Evolutionary conservation across 2,113 vertebrate genomes (phyloP), one percentile per base, ranked within the genome.

Genomic region (Cryptomyrus ogoouensis): DNA sequence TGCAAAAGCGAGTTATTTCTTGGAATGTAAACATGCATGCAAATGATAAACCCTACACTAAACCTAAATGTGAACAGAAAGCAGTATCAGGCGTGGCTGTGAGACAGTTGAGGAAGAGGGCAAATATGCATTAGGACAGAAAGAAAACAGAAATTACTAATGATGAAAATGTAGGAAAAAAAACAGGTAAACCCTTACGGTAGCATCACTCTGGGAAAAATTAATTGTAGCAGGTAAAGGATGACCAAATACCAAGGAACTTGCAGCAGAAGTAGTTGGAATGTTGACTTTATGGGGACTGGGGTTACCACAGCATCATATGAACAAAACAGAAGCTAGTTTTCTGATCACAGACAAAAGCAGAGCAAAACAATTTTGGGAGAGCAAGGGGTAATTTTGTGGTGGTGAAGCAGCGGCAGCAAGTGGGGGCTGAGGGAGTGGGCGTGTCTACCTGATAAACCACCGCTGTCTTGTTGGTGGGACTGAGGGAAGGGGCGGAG

Each of bases 361-460:
- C 13, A 77, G 88, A 52, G 88, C 89, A 93, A 92, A 90, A 92
- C 90, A 92, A 91, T 92, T 90, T 87, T 90, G 87, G 91, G 88
- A 93, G 88, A 91, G 92, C 84, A 89, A 93, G 91, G 92, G 89
- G 92, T 94, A 94, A 93, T 94, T 90, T 92, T 90, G 93, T 93
- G 92, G 92, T 89, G 89, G 95, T 94, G 93, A 94, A 84, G 83
- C 39, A 47, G 83, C 77, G 94, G 94, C 94, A 96, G 94, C 95
- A 94, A 93, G 94, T 94, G 80, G 94, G 93, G 92, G 93, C 94
- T 95, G 91, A 94, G 93, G 31, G 49, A 89, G 93, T 94, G 94
- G 93, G 90, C 90, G 90, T 92, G 93, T 96, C 97, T 97, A 97
- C 97, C 97, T 97, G 96, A 93, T 96, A 96, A 94, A 96, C 94